These are phyloP conservation scores for Actenoides hombroni DNA, from an alignment of 2,113 vertebrate genomes.

Conservation along the genomic window DNA sequence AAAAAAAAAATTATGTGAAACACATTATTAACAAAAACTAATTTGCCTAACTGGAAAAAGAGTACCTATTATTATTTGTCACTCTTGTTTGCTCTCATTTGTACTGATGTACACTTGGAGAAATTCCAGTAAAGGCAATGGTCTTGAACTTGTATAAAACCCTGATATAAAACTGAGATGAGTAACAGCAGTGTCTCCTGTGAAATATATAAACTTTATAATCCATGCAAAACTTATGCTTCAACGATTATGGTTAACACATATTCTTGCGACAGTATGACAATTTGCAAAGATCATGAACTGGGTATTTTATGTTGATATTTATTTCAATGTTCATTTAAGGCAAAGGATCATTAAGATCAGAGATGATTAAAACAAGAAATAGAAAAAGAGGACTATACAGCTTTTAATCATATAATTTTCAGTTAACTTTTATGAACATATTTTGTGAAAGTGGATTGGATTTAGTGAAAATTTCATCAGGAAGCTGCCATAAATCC, in stretches of 20 bases:
- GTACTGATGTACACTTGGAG: neutral
- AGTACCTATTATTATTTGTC: neutral
- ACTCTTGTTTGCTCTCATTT: neutral
- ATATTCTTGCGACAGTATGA: neutral
- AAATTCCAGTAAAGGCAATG: neutral
- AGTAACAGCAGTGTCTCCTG: neutral
- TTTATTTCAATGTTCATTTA: conserved; percentile 59
- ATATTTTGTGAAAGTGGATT: neutral
- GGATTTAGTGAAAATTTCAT: neutral
- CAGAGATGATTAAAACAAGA: conserved; percentile 9
- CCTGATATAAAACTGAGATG: neutral
- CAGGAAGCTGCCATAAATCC: neutral
- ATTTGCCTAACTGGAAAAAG: neutral
- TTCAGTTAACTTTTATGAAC: neutral
- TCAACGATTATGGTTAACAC: neutral
- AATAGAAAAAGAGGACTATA: neutral
- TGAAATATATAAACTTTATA: conserved; percentile 37
- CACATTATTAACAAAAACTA: neutral
- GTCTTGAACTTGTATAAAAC: conserved; percentile 4
- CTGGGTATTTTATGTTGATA: conserved; percentile 39
- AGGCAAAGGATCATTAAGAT: conserved; percentile 18
- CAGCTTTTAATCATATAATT: neutral
- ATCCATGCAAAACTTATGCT: conserved; percentile 5
- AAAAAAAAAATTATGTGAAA: neutral
- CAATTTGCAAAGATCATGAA: conserved; percentile 40